Base-by-base conservation (phyloP, 1,140 invertebrate genomes). In the Stegodyphus mimosarum region DNA sequence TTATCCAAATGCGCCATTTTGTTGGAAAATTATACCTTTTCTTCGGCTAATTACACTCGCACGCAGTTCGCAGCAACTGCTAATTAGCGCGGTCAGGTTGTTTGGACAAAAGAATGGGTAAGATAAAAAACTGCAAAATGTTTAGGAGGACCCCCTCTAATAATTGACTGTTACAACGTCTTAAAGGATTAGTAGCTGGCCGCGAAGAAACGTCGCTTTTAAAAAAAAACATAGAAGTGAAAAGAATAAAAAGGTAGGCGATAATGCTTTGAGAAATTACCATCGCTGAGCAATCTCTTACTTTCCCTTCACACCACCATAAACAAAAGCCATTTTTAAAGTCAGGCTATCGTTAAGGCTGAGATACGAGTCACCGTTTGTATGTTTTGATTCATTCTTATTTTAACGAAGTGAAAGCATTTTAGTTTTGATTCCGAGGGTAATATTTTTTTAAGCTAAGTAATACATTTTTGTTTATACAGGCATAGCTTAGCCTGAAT, bases 201-300 rank as follows among this genome's bases (percentile, higher is more conserved):
- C 33, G 33, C 33, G 33, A 33, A 33, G 33, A 33, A 33, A 33
- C 33, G 3, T 33, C 33, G 33, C 33, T 33, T 33, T 33, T n/a
- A n/a, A n/a, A 33, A 33, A 33, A 33, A 33, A 33, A 3, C 1
- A 33, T 33, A 60, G 9, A 60, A 60, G 55, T 60, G 55, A 60
- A 11, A 9, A 60, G 15, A 60, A 60, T 15, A 60, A 60, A 9
- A 60, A 60, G 2, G 5, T 60, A 60, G 5, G 55, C 55, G 55
- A 60, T 60, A 60, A 60, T 60, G 55, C 55, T 60, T 60, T 60
- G 55, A 60, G 55, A 60, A 60, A 60, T 60, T 60, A 15, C 55
- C 15, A 11, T 9, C 9, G 55, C 55, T 15, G 15, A 60, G 55
- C 55, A 60, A 60, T 60, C 15, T 60, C n/a, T 60, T 15, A 9